A percentile compares a stretch with the other conserved stretches of the same genome.
These are phyloP conservation scores for Tyria jacobaeae DNA, from an alignment of 2,888 invertebrate species.

Conservation along the genomic window DNA sequence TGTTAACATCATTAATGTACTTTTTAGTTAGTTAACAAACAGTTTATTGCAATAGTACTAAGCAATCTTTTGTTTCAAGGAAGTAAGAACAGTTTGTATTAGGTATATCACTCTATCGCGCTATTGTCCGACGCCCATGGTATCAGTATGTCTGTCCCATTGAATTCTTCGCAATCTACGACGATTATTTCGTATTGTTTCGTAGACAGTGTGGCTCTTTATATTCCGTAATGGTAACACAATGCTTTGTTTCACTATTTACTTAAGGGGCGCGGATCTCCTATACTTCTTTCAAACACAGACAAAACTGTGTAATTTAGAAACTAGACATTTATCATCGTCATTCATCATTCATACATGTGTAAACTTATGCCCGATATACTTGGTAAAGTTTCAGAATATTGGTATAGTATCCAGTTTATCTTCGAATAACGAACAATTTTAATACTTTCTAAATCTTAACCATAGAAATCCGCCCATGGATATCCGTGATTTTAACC, in stretches of 20 bases:
- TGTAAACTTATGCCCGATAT: not conserved
- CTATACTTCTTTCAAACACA: constrained; percentile 35
- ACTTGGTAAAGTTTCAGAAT: too few relatives aligned
- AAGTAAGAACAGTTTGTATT: constrained; percentile 27
- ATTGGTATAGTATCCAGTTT: too few relatives aligned
- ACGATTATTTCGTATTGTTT: constrained; percentile 47
- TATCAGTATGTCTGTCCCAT: constrained; percentile 52
- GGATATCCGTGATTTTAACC: too few relatives aligned
- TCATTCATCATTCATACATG: constrained; percentile 5
- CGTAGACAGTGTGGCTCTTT: constrained; percentile 48
- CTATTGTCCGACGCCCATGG: constrained; percentile 45
- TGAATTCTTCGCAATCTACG: constrained; percentile 40
- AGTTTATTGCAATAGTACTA: constrained; percentile 25
- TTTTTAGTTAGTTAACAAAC: constrained; percentile 4
- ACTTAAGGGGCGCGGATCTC: constrained; percentile 42
- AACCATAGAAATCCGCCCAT: too few relatives aligned
- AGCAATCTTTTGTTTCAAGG: constrained; percentile 21
- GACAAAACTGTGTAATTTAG: constrained; percentile 27
- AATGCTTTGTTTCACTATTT: constrained; percentile 48
- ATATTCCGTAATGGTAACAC: constrained; percentile 42
- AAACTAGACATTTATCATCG: constrained; percentile 1
- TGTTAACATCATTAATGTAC: not conserved
- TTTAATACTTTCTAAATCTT: too few relatives aligned
- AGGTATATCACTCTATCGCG: constrained; percentile 34
- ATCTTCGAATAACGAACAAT: too few relatives aligned